Percentiles rank a stretch among this genome's conserved stretches.
These are phyloP conservation scores for Gadus chalcogrammus DNA, from an alignment of 2,113 vertebrate species.

Conservation along the genomic window DNA sequence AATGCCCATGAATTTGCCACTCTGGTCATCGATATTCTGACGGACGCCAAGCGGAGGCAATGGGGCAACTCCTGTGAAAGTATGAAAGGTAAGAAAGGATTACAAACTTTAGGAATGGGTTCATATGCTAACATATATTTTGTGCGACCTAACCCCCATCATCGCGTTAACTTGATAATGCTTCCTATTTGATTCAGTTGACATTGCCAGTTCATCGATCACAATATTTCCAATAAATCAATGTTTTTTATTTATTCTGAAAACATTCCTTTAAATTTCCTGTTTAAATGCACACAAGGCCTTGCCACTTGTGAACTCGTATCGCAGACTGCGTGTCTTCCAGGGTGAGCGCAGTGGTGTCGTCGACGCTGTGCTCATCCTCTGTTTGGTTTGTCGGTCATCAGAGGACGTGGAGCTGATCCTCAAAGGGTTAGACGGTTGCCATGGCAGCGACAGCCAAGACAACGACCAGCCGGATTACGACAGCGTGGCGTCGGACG, in stretches of 20 bases:
- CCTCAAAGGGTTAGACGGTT: constrained; percentile 82
- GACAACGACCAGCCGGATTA: constrained; percentile 97
- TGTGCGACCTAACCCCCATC: no score
- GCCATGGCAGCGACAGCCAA: constrained; percentile 82
- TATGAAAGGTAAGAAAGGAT: constrained; percentile 79
- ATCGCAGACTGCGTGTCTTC: no score
- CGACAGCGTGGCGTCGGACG: constrained; percentile 96
- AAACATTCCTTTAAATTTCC: no score
- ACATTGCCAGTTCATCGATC: no score
- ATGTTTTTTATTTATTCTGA: no score
- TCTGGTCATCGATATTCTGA: constrained; percentile 92
- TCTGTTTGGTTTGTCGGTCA: constrained; percentile 8
- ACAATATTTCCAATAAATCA: no score
- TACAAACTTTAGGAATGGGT: neutral
- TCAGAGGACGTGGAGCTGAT: constrained; percentile 92
- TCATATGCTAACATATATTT: neutral
- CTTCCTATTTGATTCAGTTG: no score
- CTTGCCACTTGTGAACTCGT: no score
- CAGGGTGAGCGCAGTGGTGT: neutral
- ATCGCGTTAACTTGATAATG: no score
- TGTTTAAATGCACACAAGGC: no score
- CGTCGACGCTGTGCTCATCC: constrained; percentile 13
- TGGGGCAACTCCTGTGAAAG: constrained; percentile 84
- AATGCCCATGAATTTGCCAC: constrained; percentile 97
- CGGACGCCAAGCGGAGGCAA: constrained; percentile 93